Conservation (phyloP, 2,113 vertebrate genomes). For the Todiramphus chloris region DNA sequence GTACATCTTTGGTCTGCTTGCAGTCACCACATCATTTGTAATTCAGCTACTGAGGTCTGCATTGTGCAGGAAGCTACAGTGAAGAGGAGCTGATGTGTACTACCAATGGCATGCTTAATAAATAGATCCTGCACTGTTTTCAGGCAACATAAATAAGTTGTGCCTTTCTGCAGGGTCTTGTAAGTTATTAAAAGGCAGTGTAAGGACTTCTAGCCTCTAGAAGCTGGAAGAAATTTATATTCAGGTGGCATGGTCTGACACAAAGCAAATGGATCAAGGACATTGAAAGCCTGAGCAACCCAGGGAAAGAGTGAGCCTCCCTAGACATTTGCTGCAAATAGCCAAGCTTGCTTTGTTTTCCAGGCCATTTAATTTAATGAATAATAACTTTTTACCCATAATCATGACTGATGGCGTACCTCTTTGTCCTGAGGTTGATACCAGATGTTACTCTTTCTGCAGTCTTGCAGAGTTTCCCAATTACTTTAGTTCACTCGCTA, state of each 20-base stretch:
- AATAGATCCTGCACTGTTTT: not conserved
- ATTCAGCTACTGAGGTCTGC: not conserved
- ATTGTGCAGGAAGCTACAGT: not conserved
- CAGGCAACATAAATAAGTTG: not conserved
- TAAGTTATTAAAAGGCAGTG: not conserved
- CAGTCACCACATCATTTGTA: not conserved
- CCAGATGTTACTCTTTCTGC: not conserved
- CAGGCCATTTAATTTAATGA: constrained; percentile 5
- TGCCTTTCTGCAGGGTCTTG: not conserved
- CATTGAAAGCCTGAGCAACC: not conserved
- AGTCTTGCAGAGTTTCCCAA: not conserved
- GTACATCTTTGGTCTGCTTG: not conserved
- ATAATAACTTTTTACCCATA: constrained; percentile 7
- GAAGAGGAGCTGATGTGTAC: not conserved
- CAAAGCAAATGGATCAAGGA: not conserved
- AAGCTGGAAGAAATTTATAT: constrained; percentile 6
- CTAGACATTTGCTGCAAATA: not conserved
- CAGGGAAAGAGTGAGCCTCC: not conserved
- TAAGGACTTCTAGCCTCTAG: not conserved
- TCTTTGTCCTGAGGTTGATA: not conserved
- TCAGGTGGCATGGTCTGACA: not conserved
- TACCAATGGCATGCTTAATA: not conserved
- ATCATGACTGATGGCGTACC: not conserved
- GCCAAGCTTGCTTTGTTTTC: constrained; percentile 15
- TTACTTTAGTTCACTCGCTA: not conserved